Evolutionary conservation across 2,797 vertebrate species (phyloP).

Genomic region (Otolemur crassicaudatus): DNA sequence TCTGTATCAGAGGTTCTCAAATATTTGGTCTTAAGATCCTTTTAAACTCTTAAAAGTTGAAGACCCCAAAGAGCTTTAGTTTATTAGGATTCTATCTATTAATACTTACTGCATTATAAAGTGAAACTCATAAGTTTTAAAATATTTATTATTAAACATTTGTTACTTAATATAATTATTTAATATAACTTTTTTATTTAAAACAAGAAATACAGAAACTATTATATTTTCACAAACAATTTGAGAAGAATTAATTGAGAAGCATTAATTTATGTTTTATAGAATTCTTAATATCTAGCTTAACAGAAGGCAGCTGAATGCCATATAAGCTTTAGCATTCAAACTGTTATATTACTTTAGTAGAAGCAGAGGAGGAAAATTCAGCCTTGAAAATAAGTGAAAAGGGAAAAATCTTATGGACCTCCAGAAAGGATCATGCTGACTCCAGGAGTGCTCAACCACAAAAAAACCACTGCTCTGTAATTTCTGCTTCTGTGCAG

Average conservation of each 20-base stretch:
- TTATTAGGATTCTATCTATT: not conserved
- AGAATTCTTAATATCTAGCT: not conserved
- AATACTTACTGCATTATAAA: not conserved
- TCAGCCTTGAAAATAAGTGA: not conserved
- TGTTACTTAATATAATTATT: not conserved
- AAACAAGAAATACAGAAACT: constrained; percentile 6
- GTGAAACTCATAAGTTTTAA: constrained; percentile 7
- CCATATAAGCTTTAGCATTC: not conserved
- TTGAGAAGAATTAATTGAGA: not conserved
- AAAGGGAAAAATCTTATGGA: not conserved
- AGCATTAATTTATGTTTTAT: not conserved
- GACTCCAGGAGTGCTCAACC: not conserved
- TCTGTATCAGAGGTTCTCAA: not conserved
- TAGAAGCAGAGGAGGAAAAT: not conserved
- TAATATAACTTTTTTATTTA: not conserved
- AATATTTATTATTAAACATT: constrained; percentile 37
- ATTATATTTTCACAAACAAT: not conserved
- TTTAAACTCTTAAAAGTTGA: constrained; percentile 46
- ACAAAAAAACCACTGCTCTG: not conserved
- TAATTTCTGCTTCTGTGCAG: not conserved
- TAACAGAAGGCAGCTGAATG: not conserved
- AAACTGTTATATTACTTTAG: not conserved
- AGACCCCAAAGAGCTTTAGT: not conserved
- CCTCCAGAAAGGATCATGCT: not conserved
- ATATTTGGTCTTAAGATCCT: not conserved